Percentiles rank a stretch among this genome's conserved stretches.
These are phyloP conservation scores for Sesia bembeciformis DNA, from an alignment of 2,888 invertebrate genomes.

Conservation along the genomic window DNA sequence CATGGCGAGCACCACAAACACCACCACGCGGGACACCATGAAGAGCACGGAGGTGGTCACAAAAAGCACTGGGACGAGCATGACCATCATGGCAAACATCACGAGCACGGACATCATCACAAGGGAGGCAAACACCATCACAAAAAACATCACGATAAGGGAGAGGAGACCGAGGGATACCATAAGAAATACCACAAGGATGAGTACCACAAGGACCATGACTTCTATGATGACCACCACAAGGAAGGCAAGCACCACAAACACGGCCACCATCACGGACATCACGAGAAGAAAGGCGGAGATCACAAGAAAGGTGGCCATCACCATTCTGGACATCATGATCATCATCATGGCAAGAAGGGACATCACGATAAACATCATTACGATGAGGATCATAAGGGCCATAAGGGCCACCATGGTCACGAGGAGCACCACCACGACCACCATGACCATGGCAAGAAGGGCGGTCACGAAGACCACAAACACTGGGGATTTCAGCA, in stretches of 20 bases:
- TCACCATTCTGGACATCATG: constrained; percentile 84
- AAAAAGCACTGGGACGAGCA: constrained; percentile 86
- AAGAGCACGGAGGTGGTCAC: constrained; percentile 85
- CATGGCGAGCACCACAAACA: constrained; percentile 85
- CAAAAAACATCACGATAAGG: constrained; percentile 89
- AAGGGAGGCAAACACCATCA: constrained; percentile 86
- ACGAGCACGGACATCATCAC: constrained; percentile 84
- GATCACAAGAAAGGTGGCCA: constrained; percentile 87
- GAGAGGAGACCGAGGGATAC: constrained; percentile 87
- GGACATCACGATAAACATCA: constrained; percentile 89
- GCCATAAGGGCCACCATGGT: constrained; percentile 85
- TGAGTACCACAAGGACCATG: constrained; percentile 89
- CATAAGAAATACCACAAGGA: constrained; percentile 91
- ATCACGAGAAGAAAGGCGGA: constrained; percentile 84
- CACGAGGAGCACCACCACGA: constrained; percentile 84
- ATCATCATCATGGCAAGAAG: constrained; percentile 84
- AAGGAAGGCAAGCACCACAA: constrained; percentile 89
- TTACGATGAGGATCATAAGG: constrained; percentile 86
- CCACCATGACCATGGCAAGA: constrained; percentile 85
- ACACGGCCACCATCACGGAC: constrained; percentile 84
- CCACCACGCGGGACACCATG: constrained; percentile 83
- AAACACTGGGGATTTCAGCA: constrained; percentile 83
- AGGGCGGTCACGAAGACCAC: constrained; percentile 82
- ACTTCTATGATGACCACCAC: constrained; percentile 91
- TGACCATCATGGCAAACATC: constrained; percentile 83